A percentile compares a stretch with the other conserved stretches of the same genome.
These are phyloP conservation scores for Mesochorus sp. DNA, from an alignment of 2,888 invertebrate genomes.

Conservation along the genomic window DNA sequence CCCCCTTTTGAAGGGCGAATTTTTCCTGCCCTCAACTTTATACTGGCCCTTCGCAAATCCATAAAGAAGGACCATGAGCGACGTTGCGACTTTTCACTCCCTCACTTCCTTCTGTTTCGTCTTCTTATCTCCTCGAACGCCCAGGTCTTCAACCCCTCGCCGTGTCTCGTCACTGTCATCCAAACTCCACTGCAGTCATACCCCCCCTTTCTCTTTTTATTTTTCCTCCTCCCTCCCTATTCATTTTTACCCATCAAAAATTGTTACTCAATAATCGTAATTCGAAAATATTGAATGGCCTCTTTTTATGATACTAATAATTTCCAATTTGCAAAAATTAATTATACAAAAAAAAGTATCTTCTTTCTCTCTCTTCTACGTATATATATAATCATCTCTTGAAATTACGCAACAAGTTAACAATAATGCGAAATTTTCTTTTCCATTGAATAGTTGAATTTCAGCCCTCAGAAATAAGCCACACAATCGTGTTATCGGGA, in stretches of 20 bases:
- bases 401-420: no score
- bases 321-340: slow-evolving; percentile 54
- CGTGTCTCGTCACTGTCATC: slow-evolving; percentile 59
- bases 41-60: slow-evolving; percentile 62
- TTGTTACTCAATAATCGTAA: slow-evolving; percentile 77
- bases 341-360: no score
- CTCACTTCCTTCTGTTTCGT: slow-evolving; percentile 38
- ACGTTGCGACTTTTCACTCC: slow-evolving; percentile 40
- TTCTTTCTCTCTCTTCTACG: no score
- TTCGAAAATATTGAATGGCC: slow-evolving; percentile 78
- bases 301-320: slow-evolving; percentile 24
- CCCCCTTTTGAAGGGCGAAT: slow-evolving; percentile 39
- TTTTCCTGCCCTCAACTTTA: slow-evolving; percentile 60
- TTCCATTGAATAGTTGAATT: background rate
- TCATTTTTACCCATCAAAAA: slow-evolving; percentile 63
- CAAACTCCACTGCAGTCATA: slow-evolving; percentile 12
- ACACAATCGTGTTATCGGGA: slow-evolving; percentile 73
- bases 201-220: slow-evolving; percentile 1
- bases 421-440: no score
- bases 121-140: slow-evolving; percentile 63
- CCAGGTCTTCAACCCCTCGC: slow-evolving; percentile 54
- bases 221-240: slow-evolving; percentile 21
- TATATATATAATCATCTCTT: no score
- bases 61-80: slow-evolving; percentile 52
- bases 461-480: slow-evolving; percentile 35